These are phyloP conservation scores for Lagodon rhomboides DNA, from an alignment of 2,797 vertebrate genomes.

Conservation along the genomic window DNA sequence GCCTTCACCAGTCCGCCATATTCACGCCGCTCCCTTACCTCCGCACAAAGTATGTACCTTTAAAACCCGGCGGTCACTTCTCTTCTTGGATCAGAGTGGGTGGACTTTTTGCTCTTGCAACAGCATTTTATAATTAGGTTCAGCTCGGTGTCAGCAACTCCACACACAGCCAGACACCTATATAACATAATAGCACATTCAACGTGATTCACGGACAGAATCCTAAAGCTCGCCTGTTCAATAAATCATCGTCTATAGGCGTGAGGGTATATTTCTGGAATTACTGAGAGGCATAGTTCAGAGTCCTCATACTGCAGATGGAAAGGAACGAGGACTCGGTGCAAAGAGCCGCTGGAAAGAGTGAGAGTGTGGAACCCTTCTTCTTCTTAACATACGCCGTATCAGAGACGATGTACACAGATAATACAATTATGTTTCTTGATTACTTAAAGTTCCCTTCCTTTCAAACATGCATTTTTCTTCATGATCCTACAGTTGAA, in stretches of 20 bases:
- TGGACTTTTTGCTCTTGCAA: neutral
- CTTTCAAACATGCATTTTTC: too few species aligned
- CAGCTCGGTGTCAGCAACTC: constrained; percentile 12
- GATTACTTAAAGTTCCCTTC: too few species aligned
- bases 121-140: constrained; percentile 21
- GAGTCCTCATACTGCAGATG: neutral
- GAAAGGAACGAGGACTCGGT: constrained; percentile 1
- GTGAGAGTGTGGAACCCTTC: neutral
- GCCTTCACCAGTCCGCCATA: too few species aligned
- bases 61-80: constrained; percentile 6
- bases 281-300: constrained; percentile 15
- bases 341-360: too few species aligned
- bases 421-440: neutral
- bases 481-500: too few species aligned
- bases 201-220: constrained; percentile 1
- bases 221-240: constrained; percentile 18
- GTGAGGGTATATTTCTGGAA: constrained; percentile 11
- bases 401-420: neutral
- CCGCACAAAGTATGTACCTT: neutral
- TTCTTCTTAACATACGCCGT: constrained; percentile 5
- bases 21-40: too few species aligned
- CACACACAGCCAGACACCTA: neutral
- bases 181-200: constrained; percentile 18
- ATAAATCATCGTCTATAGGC: constrained; percentile 22
- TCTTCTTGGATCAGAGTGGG: neutral